Percentiles rank a stretch among this genome's conserved stretches.
phyloP scores from a whole-genome alignment of 2,797 vertebrate genomes.

The Margarornis squamiger region DNA sequence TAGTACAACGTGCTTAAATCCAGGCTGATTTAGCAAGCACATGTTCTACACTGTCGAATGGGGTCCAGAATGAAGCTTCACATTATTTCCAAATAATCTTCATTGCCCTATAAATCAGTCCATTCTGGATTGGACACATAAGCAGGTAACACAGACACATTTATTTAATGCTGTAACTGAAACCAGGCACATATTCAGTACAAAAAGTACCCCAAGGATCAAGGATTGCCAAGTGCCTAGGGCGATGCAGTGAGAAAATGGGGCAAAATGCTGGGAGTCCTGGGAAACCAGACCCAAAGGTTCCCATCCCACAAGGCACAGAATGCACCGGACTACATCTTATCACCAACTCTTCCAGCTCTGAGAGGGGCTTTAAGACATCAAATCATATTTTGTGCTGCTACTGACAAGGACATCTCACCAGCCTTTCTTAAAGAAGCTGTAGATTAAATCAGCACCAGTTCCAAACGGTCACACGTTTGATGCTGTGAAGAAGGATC shows the following conservation, averaged over 20 bases:
- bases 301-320: not conserved
- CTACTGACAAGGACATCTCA: not conserved
- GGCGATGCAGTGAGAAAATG: not conserved
- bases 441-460: not conserved
- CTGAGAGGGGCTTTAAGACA: not conserved
- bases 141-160: not conserved
- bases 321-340: not conserved
- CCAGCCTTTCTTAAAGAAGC: not conserved
- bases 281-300: not conserved
- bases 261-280: not conserved
- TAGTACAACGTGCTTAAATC: not conserved
- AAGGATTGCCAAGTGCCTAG: not conserved
- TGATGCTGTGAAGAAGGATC: not conserved
- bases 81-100: not conserved
- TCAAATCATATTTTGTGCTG: not conserved
- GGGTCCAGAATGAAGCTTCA: not conserved
- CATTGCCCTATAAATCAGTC: not conserved
- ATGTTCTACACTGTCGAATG: not conserved
- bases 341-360: not conserved
- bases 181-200: not conserved
- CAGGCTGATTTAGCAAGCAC: not conserved
- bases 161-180: not conserved
- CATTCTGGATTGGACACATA: not conserved
- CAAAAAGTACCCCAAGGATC: not conserved
- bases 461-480: not conserved